These are phyloP conservation scores for Sparus aurata DNA, from an alignment of 2,797 vertebrate species.

Conservation along the genomic window DNA sequence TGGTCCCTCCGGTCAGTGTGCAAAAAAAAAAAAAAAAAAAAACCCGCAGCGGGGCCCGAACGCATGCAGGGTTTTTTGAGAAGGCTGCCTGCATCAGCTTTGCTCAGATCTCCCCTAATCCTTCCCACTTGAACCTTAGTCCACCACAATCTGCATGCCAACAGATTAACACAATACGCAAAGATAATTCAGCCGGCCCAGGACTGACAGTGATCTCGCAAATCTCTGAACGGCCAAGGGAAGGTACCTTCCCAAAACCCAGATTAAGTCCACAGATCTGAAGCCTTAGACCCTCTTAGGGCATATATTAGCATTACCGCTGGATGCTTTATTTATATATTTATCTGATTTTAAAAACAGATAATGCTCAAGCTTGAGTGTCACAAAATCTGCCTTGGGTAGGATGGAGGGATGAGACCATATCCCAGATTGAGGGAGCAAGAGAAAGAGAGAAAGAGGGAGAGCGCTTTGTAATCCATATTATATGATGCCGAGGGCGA, in stretches of 20 bases:
- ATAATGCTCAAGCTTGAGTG: constrained; percentile 82
- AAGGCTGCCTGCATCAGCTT: constrained; percentile 82
- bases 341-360: constrained; percentile 81
- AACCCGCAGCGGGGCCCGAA: constrained; percentile 53
- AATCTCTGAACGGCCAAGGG: constrained; percentile 82
- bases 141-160: constrained; percentile 82
- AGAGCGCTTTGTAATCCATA: constrained; percentile 80
- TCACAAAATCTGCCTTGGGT: constrained; percentile 82
- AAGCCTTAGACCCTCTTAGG: constrained; percentile 84
- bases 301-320: constrained; percentile 83
- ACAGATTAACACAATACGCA: constrained; percentile 86
- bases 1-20: constrained; percentile 66
- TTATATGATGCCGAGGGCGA: constrained; percentile 68
- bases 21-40: constrained; percentile 53
- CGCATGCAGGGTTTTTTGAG: constrained; percentile 73
- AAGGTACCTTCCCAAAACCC: constrained; percentile 84
- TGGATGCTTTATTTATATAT: constrained; percentile 78
- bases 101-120: constrained; percentile 85
- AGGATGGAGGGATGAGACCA: constrained; percentile 74
- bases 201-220: constrained; percentile 82
- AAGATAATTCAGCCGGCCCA: constrained; percentile 82
- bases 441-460: constrained; percentile 51
- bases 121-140: constrained; percentile 86
- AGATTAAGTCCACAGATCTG: constrained; percentile 84
- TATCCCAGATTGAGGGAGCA: constrained; percentile 74